Evolutionary conservation across 2,888 invertebrate species (phyloP), one percentile per base, ranked within the genome.

Genomic region (Drosophila yooni): DNA sequence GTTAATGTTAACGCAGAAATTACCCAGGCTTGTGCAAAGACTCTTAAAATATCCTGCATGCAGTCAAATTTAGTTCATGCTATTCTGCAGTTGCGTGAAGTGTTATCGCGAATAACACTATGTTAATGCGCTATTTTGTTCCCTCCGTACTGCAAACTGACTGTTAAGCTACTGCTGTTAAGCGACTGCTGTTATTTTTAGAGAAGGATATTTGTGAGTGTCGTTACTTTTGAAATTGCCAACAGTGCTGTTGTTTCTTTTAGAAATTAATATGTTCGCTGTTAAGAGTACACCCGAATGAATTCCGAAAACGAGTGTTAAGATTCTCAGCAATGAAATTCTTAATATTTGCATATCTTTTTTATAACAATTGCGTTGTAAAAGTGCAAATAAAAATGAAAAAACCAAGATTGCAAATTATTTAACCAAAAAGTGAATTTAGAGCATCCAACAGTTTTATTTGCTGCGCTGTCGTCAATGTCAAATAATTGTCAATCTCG

Each of bases 401-500:
- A 21, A 51, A 34, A 33, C n/a, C 2, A 8, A 29, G 38, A 50
- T 56, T 43, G 53, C n/a, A 36, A 81, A 67, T 58, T 66, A 72
- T 65, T 74, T 63, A 66, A 62, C 66, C 72, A 57, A 74, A 74
- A 56, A 68, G 33, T 72, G 56, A 64, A 56, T n/a, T 38, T 29
- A 8, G 21, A n/a, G 29, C 38, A 56, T 38, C 13, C 27, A 38
- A 56, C 56, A 65, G 52, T 57, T 57, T 5, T 43, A 57, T 31
- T 38, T 54, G 38, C 18, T 27, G 1, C 31, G 29, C 29, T 43
- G 43, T 50, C 57, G 29, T 58, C 74, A 71, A 71, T 81, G 74
- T 74, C 79, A 77, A 70, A 71, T 66, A 80, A 81, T 74, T 82
- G 76, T 76, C 76, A 76, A 70, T 56, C 53, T 33, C 50, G 25